Evolutionary conservation across 2,888 invertebrate species (phyloP).

Genomic region (Athripsodes cinereus): DNA sequence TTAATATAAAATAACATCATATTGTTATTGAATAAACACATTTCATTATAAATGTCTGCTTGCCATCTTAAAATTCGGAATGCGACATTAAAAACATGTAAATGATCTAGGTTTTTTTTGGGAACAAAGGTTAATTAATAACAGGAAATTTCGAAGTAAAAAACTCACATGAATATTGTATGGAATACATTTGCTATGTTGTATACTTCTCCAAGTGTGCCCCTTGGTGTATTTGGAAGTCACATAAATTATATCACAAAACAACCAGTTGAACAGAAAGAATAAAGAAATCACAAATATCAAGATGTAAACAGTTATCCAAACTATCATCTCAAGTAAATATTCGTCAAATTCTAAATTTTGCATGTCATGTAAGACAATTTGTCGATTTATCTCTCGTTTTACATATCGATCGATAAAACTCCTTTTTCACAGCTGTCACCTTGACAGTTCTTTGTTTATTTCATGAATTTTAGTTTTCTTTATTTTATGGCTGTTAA

Average conservation of each 20-base stretch:
- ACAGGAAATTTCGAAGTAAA: not conserved
- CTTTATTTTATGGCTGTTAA: not conserved
- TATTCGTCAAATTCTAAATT: not conserved
- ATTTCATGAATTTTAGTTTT: not conserved
- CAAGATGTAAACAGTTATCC: constrained; percentile 1
- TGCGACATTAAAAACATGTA: no score
- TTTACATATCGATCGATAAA: not conserved
- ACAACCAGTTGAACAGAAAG: constrained; percentile 20
- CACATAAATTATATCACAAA: constrained; percentile 23
- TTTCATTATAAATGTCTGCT: no score
- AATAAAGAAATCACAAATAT: not conserved
- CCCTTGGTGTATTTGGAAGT: constrained; percentile 39
- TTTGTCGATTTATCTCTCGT: not conserved
- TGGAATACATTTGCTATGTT: constrained; percentile 47
- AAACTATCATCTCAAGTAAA: not conserved
- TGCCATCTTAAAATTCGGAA: no score
- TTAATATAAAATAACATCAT: no score
- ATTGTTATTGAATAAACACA: no score
- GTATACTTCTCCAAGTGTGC: constrained; percentile 49
- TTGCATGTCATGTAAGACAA: not conserved
- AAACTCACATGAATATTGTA: constrained; percentile 45
- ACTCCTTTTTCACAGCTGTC: constrained; percentile 1
- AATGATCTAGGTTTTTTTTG: no score
- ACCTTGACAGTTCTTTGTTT: constrained; percentile 18
- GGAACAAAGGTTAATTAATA: not conserved